Percentiles rank a stretch among this genome's conserved stretches.
Conservation (phyloP, 2,888 invertebrate genomes). For the Cataglyphis livida region DNA sequence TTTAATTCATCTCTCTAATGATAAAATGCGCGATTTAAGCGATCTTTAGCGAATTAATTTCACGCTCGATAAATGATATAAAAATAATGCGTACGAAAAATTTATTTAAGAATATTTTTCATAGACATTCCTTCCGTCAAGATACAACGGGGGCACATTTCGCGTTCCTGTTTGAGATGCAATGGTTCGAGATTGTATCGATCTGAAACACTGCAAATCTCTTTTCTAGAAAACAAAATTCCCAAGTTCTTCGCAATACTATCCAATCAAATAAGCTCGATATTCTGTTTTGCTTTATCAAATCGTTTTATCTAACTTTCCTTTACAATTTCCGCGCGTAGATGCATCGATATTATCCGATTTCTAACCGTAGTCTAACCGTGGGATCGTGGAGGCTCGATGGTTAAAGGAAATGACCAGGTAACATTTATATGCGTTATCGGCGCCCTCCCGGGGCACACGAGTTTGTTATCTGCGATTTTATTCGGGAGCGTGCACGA, state of each 20-base stretch:
- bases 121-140: conserved; percentile 5
- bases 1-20: neutral
- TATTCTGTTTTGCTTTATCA: neutral
- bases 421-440: conserved; percentile 45
- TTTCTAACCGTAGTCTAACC: conserved; percentile 6
- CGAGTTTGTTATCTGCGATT: conserved; percentile 37
- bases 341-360: conserved; percentile 27
- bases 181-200: neutral
- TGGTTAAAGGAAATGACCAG: conserved; percentile 32
- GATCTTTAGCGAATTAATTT: neutral
- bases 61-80: neutral
- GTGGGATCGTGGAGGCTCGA: neutral
- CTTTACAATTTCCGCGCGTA: conserved; percentile 19
- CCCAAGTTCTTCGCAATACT: neutral
- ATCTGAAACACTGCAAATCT: neutral
- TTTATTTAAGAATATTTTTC: conserved; percentile 25
- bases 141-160: neutral
- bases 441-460: conserved; percentile 20
- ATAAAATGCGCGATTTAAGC: neutral
- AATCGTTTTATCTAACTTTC: conserved; percentile 17
- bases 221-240: neutral
- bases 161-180: neutral
- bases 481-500: conserved; percentile 47
- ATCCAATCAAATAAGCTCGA: neutral
- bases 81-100: neutral